Evolutionary conservation across 2,888 invertebrate species (phyloP), one percentile per base, ranked within the genome.

Genomic region (Drosophila heteroneura): DNA sequence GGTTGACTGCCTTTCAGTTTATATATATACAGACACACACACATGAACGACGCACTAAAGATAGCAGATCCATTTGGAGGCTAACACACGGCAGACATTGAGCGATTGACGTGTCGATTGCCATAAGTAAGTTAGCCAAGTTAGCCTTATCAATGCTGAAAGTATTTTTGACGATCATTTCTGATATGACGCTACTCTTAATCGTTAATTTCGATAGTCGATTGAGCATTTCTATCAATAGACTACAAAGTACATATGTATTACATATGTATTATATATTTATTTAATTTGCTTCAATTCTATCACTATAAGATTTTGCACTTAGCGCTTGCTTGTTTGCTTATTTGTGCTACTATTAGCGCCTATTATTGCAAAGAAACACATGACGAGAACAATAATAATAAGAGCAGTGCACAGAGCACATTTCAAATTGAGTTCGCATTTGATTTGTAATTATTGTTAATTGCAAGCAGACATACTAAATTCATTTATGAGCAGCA

Each of bases 361-460:
- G 61, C 37, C 32, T 81, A 81, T 87, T 74, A 77, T 87, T 59
- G 64, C 44, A 53, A 51, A 57, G 28, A 58, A 56, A 49, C 83
- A 83, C 79, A 85, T 83, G 86, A 89, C 72, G 61, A 58, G 59
- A 7, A 0, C 3, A 12, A 22, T 30, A 33, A 22, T 30, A 33
- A 22, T 1, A 53, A 28, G 1, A 39, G 52, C 49, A 70, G 57
- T 72, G 39, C 57, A 19, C 59, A 71, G 69, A 49, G 74, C 60
- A 57, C 58, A 73, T 62, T 70, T 72, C 33, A 57, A 76, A 66
- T 72, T 65, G 58, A 71, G 72, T 62, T 77, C 53, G 59, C 60
- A 68, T 75, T 84, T 80, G 70, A 76, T 74, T 81, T 85, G 73
- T 57, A 82, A 74, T 79, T 69, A 71, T 79, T 68, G 41, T 51